A percentile compares a stretch with the other conserved stretches of the same genome.
These are phyloP conservation scores for Otus sunia DNA, from an alignment of 2,113 vertebrate species.

Conservation along the genomic window DNA sequence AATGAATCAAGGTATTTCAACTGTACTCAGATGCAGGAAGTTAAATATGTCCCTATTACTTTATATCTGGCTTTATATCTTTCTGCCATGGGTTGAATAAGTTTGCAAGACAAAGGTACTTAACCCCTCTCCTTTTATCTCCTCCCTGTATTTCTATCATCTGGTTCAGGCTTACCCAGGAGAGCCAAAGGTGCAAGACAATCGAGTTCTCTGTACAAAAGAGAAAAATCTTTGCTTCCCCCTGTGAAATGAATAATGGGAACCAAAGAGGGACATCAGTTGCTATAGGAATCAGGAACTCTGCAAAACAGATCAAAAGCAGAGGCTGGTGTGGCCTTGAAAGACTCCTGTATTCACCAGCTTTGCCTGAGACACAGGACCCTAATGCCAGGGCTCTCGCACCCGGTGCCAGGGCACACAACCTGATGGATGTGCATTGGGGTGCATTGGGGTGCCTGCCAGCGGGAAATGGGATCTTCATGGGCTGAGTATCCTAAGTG, in stretches of 20 bases:
- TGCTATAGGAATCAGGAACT: not conserved
- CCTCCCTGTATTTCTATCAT: not conserved
- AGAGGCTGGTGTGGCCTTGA: not conserved
- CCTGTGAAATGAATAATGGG: not conserved
- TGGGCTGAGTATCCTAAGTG: not conserved
- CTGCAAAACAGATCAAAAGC: not conserved
- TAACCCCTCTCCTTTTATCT: not conserved
- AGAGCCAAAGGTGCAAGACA: not conserved
- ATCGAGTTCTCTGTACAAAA: not conserved
- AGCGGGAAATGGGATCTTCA: accelerated
- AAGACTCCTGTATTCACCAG: not conserved
- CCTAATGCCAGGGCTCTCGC: accelerated
- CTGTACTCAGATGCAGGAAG: not conserved
- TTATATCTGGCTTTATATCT: not conserved
- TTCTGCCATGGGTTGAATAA: not conserved
- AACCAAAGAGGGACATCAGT: not conserved
- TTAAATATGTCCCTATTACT: not conserved
- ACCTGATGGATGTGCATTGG: accelerated
- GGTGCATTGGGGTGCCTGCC: not conserved
- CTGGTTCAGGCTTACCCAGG: not conserved
- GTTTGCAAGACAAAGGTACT: not conserved
- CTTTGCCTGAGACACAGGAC: not conserved
- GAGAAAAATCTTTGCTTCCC: not conserved
- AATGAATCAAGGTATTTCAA: not conserved
- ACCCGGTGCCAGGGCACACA: not conserved